Conservation (phyloP, 2,888 invertebrate species). For the Iselma pallidipennis region DNA sequence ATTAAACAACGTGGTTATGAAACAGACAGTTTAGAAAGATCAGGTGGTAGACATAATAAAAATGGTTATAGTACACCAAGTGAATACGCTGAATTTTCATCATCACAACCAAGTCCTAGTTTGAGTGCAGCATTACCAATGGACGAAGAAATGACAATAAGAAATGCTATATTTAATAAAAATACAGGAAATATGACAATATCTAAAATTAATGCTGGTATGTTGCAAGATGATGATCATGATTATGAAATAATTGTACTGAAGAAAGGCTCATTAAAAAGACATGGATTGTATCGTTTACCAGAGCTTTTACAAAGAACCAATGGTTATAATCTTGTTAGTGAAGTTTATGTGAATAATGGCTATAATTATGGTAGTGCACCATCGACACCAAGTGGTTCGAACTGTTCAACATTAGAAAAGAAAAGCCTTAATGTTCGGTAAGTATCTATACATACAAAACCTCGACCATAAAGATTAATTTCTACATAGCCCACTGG, state of each 20-base stretch:
- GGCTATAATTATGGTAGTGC: conserved; percentile 68
- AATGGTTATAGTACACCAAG: conserved; percentile 63
- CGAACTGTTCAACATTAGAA: conserved; percentile 61
- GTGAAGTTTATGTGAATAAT: conserved; percentile 79
- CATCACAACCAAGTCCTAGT: conserved; percentile 74
- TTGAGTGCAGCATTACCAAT: conserved; percentile 74
- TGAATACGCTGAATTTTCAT: conserved; percentile 67
- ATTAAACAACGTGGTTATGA: conserved; percentile 62
- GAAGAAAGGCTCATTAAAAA: conserved; percentile 38
- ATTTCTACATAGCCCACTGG: background rate
- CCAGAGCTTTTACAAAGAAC: conserved; percentile 58
- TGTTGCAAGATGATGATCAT: conserved; percentile 41
- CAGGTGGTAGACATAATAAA: conserved; percentile 55
- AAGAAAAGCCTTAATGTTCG: conserved; percentile 51
- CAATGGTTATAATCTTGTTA: conserved; percentile 70
- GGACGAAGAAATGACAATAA: conserved; percentile 80
- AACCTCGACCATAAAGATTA: background rate
- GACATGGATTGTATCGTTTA: conserved; percentile 56
- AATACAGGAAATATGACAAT: conserved; percentile 62
- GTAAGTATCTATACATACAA: conserved; percentile 9
- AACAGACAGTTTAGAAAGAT: conserved; percentile 73
- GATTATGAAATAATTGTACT: conserved; percentile 57
- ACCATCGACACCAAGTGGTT: conserved; percentile 63
- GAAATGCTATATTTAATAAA: conserved; percentile 72
- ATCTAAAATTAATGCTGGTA: conserved; percentile 49